phyloP scores from a whole-genome alignment of 2,888 invertebrate genomes.

The Disparrhopalites patrizii region DNA sequence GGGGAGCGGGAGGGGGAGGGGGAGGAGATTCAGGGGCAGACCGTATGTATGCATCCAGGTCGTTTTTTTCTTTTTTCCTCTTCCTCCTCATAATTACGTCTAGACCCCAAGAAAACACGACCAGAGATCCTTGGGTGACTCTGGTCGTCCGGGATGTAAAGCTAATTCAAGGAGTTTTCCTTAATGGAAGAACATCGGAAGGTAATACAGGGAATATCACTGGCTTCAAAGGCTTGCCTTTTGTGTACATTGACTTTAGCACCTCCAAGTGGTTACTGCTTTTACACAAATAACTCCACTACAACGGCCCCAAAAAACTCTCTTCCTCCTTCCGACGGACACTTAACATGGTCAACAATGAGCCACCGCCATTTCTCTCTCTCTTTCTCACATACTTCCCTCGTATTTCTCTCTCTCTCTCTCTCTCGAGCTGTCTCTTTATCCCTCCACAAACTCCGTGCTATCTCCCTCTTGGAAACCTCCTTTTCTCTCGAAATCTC shows the following conservation, averaged over 20 bases:
- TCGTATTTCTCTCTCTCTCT: no score
- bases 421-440: not conserved
- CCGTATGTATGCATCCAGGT: not conserved
- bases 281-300: not conserved
- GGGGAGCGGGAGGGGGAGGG: no score
- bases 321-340: slow-evolving; percentile 1
- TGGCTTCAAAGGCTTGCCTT: slow-evolving; percentile 20
- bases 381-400: slow-evolving; percentile 2
- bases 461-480: no score
- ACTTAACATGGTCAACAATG: slow-evolving; percentile 18
- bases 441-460: slow-evolving; percentile 11
- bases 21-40: no score
- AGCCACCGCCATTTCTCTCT: slow-evolving; percentile 4
- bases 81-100: no score
- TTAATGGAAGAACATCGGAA: not conserved
- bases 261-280: slow-evolving; percentile 31
- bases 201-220: not conserved
- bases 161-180: no score
- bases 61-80: no score
- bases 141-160: no score
- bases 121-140: no score
- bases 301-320: not conserved
- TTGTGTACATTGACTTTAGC: slow-evolving; percentile 30
- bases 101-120: no score
- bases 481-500: no score